Conservation (phyloP, 2,113 vertebrate species). For the Columba livia region DNA sequence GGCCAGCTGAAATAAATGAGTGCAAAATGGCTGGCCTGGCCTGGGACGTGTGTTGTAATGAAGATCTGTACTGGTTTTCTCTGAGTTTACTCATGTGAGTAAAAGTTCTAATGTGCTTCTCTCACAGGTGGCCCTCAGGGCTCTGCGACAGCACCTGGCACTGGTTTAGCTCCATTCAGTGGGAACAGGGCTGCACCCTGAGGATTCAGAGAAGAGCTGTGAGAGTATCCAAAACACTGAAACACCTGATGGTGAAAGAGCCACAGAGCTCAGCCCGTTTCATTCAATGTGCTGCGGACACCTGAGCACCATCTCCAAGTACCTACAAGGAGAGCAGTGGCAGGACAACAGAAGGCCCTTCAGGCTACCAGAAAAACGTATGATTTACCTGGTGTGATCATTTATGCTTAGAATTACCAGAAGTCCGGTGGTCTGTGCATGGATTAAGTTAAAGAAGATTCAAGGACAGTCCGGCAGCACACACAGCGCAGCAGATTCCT, state of each 20-base stretch:
- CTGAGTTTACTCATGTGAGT: background rate
- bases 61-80: background rate
- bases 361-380: background rate
- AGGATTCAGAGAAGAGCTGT: background rate
- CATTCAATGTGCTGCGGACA: accelerated
- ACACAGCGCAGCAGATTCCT: background rate
- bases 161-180: background rate
- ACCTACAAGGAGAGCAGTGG: background rate
- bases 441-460: background rate
- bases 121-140: background rate
- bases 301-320: background rate
- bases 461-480: background rate
- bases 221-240: too few relatives aligned
- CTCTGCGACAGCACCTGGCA: background rate
- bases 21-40: accelerated
- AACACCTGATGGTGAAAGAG: background rate
- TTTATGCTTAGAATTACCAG: background rate
- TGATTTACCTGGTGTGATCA: background rate
- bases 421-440: background rate
- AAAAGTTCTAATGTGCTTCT: background rate
- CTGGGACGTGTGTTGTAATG: accelerated
- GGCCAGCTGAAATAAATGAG: background rate
- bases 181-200: too few relatives aligned
- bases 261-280: background rate
- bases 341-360: background rate